phyloP scores from a whole-genome alignment of 1,140 invertebrate genomes.

The Adelges cooleyi region DNA sequence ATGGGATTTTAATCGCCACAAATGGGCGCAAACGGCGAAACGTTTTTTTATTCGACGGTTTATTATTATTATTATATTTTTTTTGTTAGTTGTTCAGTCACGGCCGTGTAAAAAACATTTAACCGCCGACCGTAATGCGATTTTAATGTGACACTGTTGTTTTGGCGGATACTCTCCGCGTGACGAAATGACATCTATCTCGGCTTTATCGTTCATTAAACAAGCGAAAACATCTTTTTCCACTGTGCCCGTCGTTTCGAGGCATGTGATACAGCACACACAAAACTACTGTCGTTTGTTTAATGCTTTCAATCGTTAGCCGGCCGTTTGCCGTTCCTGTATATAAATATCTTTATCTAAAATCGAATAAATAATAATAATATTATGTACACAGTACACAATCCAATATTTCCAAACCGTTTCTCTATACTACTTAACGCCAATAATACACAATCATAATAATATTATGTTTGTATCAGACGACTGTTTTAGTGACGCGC shows the following conservation, averaged over 20 bases:
- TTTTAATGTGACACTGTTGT: conserved; percentile 19
- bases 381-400: too few species aligned
- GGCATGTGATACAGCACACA: neutral
- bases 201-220: conserved; percentile 22
- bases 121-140: conserved; percentile 1
- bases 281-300: neutral
- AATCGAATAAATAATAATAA: too few species aligned
- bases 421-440: too few species aligned
- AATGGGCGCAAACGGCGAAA: conserved; percentile 19
- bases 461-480: too few species aligned
- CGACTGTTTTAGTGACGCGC: too few species aligned
- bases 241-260: neutral
- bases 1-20: conserved; percentile 27
- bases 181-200: neutral
- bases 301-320: conserved; percentile 27
- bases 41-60: conserved; percentile 20
- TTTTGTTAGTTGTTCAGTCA: neutral
- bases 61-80: neutral
- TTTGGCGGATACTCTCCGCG: neutral
- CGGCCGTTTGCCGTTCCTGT: too few species aligned
- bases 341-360: too few species aligned
- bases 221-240: neutral
- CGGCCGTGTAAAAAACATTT: neutral
- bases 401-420: too few species aligned
- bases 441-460: too few species aligned